Evolutionary conservation across 2,797 vertebrate genomes (phyloP), one percentile per base, ranked within the genome.

Genomic region (Tenualosa thibaudeaui): DNA sequence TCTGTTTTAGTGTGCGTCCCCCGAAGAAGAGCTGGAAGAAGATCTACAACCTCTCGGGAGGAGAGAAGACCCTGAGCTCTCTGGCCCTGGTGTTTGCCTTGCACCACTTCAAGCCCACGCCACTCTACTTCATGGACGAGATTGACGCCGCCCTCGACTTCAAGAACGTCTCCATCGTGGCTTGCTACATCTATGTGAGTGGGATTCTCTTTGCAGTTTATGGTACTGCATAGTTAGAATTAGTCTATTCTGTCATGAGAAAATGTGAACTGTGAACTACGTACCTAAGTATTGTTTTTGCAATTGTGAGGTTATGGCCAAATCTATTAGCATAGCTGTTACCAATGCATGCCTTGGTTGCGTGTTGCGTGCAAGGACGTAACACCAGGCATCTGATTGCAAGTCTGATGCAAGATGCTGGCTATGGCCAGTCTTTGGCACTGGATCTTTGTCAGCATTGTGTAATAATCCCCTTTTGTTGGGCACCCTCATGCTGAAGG

Each of bases 1-100:
- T 88, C 0, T 50, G 3, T 88, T 91, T 46, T 85, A 99, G 98
- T 68, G 98, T 99, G 82, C 95, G 98, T 49, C 98, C 98, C 84
- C 98, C 98, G 0, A 99, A 99, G 94, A 99, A 99, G 89, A 99
- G 98, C 86, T 99, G 98, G 98, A 99, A 99, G 91, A 99, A 99
- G 91, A 99, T 99, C 89, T 99, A 98, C 65, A 99, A 99, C 89
- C 94, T 99, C 81, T 99, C 98, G 0, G 98, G 98, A 85, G 98
- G 98, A 53, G 98, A 99, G 87, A 99, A 99, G 94, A 99, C 98
- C 0, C 94, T 99, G 2, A 99, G 98, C 92, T 99, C 98, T 0
- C 89, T 99, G 93, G 98, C 98, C 1, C 92, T 99, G 86, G 98
- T 99, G 78, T 99, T 99, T 50, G 98, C 98, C 5, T 96, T 99